Base-by-base conservation (phyloP, 1,140 invertebrate genomes). In the Helicoverpa zea region DNA sequence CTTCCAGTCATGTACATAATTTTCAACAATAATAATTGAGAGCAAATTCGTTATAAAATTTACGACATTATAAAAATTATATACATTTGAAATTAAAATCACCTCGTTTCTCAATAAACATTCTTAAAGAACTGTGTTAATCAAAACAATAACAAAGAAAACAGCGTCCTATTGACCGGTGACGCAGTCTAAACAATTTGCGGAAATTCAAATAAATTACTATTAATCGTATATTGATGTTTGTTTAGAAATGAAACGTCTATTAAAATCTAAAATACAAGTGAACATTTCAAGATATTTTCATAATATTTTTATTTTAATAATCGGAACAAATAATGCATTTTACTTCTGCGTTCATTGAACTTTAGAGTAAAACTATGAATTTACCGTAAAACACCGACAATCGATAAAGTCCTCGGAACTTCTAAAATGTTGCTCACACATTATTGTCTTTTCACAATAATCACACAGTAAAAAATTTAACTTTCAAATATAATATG, bases 401-500 rank as follows among this genome's bases (percentile, higher is more conserved):
- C 49, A 72, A 72, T 54, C 47, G 51, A 70, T 23, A 43, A 64
- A 64, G 3, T 64, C 61, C 43, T 54, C 51, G 54, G n/a, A n/a
- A 54, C 1, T 30, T 72, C 43, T 49, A 49, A 72, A 72, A 14
- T 72, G 12, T 16, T 54, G 14, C 51, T 54, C 18, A 72, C 68
- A 72, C 73, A 75, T 61, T 61, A 58, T 12, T 47, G 30, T 29
- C n/a, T 75, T 18, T 23, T 43, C 73, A 61, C 35, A 75, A 64
- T 52, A 52, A 80, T 61, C 78, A 81, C 72, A 23, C n/a, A 56
- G 51, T 68, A 59, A 59, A 12, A 74, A 47, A 52, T 58, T 74
- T 47, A 58, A 61, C n/a, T 59, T 63, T 73, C 51, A n/a, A 61
- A 72, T 61, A 70, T 61, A 70, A 49, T 74, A 23, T 78, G 10